These are phyloP conservation scores for Trachymyrmex septentrionalis DNA, from an alignment of 1,140 invertebrate species.

Conservation along the genomic window DNA sequence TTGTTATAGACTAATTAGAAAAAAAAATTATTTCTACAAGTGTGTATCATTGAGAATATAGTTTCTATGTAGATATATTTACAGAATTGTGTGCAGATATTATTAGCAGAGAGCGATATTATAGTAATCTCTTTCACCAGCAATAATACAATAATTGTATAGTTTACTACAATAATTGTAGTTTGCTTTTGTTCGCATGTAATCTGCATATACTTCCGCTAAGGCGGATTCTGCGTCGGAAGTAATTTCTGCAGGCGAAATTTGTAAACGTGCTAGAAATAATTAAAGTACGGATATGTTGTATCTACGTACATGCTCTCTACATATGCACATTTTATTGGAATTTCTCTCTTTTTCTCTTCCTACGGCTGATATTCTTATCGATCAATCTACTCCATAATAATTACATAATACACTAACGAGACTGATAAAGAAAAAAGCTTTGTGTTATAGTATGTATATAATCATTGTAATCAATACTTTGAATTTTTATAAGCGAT, in stretches of 20 bases:
- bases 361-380: not conserved
- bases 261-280: constrained; percentile 51
- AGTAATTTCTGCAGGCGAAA: constrained; percentile 40
- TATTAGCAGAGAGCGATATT: constrained; percentile 30
- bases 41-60: not conserved
- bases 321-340: constrained; percentile 32
- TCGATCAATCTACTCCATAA: constrained; percentile 32
- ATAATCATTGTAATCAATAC: constrained; percentile 12
- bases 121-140: not conserved
- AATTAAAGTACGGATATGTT: constrained; percentile 37
- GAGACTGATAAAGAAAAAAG: constrained; percentile 28
- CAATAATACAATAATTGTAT: constrained; percentile 23
- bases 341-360: not conserved
- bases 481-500: constrained; percentile 18
- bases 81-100: constrained; percentile 9
- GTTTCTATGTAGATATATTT: not conserved
- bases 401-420: constrained; percentile 45
- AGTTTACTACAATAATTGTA: not conserved
- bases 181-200: constrained; percentile 30
- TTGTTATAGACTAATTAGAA: not conserved
- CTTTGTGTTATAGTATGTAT: not conserved
- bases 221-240: constrained; percentile 1
- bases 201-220: not conserved
- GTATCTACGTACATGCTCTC: constrained; percentile 49
- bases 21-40: constrained; percentile 31